Conservation (phyloP, 2,797 vertebrate species). For the Oreortyx pictus region DNA sequence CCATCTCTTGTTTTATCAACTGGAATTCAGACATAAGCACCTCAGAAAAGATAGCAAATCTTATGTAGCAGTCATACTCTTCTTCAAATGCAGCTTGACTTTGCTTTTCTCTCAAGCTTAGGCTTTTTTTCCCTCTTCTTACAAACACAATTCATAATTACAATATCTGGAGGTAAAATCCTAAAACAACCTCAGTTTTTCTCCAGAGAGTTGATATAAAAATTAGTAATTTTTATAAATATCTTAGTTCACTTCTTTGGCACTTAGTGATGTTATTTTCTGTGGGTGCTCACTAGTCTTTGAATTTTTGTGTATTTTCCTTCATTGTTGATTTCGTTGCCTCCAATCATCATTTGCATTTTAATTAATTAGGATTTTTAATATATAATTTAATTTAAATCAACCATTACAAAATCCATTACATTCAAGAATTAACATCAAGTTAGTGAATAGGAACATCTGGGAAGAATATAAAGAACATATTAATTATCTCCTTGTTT, state of each 20-base stretch:
- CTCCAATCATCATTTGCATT: constrained; percentile 14
- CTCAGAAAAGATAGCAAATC: background rate
- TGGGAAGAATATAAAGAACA: background rate
- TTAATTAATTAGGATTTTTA: constrained; percentile 14
- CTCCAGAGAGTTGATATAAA: background rate
- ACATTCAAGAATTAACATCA: constrained; percentile 5
- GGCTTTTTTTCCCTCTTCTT: background rate
- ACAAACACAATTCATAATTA: background rate
- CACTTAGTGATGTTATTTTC: background rate
- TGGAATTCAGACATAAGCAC: background rate
- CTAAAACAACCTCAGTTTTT: background rate
- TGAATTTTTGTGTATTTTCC: background rate
- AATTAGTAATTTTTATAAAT: background rate
- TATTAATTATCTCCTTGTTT: constrained; percentile 13
- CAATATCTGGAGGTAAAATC: background rate
- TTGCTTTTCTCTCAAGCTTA: background rate
- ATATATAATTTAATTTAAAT: constrained; percentile 1
- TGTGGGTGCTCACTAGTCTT: background rate
- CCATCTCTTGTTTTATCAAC: background rate
- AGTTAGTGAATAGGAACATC: constrained; percentile 18
- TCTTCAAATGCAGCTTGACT: background rate
- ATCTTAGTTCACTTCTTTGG: background rate
- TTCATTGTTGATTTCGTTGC: background rate
- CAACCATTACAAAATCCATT: constrained; percentile 19
- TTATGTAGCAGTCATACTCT: background rate